Conservation (phyloP, 2,888 invertebrate genomes). For the Epinotia ramella region DNA sequence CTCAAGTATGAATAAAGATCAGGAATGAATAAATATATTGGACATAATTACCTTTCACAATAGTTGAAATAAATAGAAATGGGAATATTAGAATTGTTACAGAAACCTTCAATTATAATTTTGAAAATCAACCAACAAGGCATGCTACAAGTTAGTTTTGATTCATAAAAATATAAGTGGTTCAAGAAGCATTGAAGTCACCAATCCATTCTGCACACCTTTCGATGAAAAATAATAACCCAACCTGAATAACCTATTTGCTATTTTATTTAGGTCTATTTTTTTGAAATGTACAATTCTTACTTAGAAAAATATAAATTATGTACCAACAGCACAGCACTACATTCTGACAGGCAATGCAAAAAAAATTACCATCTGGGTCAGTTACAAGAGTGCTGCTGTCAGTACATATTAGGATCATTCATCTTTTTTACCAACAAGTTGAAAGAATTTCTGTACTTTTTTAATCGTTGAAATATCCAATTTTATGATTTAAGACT, state of each 20-base stretch:
- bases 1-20: not conserved
- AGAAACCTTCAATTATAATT: slow-evolving; percentile 7
- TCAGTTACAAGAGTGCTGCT: not conserved
- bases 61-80: not conserved
- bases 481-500: not conserved
- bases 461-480: not conserved
- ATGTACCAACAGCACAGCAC: not conserved
- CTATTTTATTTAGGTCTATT: not conserved
- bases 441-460: not conserved
- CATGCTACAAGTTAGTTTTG: slow-evolving; percentile 18
- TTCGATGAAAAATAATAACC: not conserved
- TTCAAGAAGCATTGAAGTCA: slow-evolving; percentile 13
- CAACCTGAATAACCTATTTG: not conserved
- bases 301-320: not conserved
- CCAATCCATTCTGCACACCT: slow-evolving; percentile 21
- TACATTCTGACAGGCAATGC: not conserved
- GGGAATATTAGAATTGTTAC: not conserved
- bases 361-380: not conserved
- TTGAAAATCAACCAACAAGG: slow-evolving; percentile 18
- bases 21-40: not conserved
- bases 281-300: not conserved
- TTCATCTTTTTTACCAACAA: not conserved
- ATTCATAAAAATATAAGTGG: slow-evolving; percentile 1
- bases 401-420: not conserved
- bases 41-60: not conserved